These are phyloP conservation scores for Agonum fuliginosum DNA, from an alignment of 2,888 invertebrate genomes.

Conservation along the genomic window DNA sequence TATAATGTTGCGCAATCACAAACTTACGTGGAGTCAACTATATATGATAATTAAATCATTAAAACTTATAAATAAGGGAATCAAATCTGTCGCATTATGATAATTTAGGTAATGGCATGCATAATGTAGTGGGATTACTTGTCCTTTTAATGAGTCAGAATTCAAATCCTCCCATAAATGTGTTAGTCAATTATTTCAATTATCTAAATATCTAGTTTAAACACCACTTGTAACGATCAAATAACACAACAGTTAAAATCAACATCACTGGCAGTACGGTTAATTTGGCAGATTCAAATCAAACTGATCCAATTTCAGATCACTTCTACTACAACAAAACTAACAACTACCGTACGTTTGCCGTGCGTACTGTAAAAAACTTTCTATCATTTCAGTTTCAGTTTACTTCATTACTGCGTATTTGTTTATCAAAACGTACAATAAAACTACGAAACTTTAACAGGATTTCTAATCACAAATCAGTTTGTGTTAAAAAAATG, in stretches of 20 bases:
- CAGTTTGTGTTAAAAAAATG: too few species aligned
- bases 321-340: constrained; percentile 40
- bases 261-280: constrained; percentile 45
- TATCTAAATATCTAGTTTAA: constrained; percentile 46
- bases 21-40: too few species aligned
- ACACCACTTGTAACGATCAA: constrained; percentile 38
- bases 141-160: constrained; percentile 32
- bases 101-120: background rate
- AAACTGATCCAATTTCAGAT: constrained; percentile 40
- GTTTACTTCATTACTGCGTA: background rate
- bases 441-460: background rate
- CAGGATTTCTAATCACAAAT: too few species aligned
- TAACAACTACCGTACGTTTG: too few species aligned
- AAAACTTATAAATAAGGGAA: background rate
- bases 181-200: constrained; percentile 43
- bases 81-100: too few species aligned
- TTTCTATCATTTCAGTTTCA: constrained; percentile 4
- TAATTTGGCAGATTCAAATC: constrained; percentile 44
- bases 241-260: constrained; percentile 45
- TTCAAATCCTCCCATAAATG: constrained; percentile 40
- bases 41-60: too few species aligned
- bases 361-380: constrained; percentile 18
- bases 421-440: background rate
- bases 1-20: too few species aligned
- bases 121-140: constrained; percentile 5